These are phyloP conservation scores for Malthinus flaveolus DNA, from an alignment of 2,888 invertebrate species.

Conservation along the genomic window DNA sequence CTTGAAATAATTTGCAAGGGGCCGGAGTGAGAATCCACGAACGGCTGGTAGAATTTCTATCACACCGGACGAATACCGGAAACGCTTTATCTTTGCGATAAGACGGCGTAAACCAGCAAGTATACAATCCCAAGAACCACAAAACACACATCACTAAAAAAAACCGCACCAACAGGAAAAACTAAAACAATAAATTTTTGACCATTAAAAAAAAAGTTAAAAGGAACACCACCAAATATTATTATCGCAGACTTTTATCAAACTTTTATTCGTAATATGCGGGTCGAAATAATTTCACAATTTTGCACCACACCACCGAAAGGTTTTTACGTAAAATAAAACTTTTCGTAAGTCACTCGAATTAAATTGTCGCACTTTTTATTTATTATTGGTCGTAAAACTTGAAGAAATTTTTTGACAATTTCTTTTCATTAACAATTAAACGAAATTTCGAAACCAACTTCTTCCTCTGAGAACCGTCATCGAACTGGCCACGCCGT, in stretches of 20 bases:
- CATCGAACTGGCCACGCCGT: constrained; percentile 47
- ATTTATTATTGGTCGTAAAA: neutral
- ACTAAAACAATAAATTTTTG: constrained; percentile 7
- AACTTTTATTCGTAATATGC: too few relatives aligned
- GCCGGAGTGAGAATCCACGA: constrained; percentile 20
- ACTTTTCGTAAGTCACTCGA: neutral
- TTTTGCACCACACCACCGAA: constrained; percentile 15
- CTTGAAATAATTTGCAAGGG: constrained; percentile 43
- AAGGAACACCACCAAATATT: constrained; percentile 2
- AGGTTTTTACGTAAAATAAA: neutral
- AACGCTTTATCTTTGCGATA: constrained; percentile 28
- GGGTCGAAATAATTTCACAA: constrained; percentile 17
- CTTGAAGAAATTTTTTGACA: too few relatives aligned
- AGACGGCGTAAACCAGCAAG: constrained; percentile 17
- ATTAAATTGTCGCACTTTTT: neutral
- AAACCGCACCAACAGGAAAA: neutral
- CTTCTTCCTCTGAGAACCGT: constrained; percentile 18
- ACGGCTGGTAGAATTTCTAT: constrained; percentile 14
- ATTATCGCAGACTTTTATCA: too few relatives aligned
- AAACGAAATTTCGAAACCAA: neutral
- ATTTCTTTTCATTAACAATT: too few relatives aligned
- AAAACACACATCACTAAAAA: neutral
- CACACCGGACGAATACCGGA: constrained; percentile 28
- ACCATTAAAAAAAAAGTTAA: constrained; percentile 6
- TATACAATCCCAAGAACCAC: constrained; percentile 18